phyloP scores from a whole-genome alignment of 2,888 invertebrate genomes.

The Branchellion lobata region DNA sequence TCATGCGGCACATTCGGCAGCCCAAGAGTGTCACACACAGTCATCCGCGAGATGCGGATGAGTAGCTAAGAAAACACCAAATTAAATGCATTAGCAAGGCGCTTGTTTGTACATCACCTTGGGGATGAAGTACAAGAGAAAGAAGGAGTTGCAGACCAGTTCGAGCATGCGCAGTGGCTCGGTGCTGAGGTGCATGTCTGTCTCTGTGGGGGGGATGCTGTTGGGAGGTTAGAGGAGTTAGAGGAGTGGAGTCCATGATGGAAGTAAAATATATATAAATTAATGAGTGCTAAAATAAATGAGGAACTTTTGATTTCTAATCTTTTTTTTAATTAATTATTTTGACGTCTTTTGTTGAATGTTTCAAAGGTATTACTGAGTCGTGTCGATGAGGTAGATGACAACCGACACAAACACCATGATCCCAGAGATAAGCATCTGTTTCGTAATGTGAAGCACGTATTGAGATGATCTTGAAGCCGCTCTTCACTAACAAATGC shows the following conservation, averaged over 20 bases:
- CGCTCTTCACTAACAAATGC: neutral
- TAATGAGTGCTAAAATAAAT: too few relatives aligned
- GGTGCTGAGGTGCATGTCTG: too few relatives aligned
- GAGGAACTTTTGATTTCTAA: neutral
- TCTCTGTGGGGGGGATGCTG: too few relatives aligned
- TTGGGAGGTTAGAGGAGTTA: too few relatives aligned
- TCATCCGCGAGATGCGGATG: too few relatives aligned
- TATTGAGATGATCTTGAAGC: neutral
- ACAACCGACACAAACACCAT: neutral
- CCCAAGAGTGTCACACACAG: too few relatives aligned
- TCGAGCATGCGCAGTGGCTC: neutral
- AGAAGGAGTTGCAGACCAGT: conserved; percentile 1
- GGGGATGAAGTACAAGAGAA: neutral
- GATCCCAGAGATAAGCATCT: conserved; percentile 20
- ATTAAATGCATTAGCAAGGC: neutral
- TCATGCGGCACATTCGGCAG: too few relatives aligned
- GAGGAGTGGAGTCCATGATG: neutral
- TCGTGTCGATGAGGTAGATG: conserved; percentile 30
- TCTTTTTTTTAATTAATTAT: neutral
- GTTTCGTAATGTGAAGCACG: neutral
- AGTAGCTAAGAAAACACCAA: too few relatives aligned
- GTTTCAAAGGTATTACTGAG: neutral
- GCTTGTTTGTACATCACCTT: too few relatives aligned
- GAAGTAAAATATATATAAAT: neutral
- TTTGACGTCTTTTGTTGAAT: neutral